phyloP scores from a whole-genome alignment of 2,113 vertebrate genomes.

The Dicentrarchus labrax region DNA sequence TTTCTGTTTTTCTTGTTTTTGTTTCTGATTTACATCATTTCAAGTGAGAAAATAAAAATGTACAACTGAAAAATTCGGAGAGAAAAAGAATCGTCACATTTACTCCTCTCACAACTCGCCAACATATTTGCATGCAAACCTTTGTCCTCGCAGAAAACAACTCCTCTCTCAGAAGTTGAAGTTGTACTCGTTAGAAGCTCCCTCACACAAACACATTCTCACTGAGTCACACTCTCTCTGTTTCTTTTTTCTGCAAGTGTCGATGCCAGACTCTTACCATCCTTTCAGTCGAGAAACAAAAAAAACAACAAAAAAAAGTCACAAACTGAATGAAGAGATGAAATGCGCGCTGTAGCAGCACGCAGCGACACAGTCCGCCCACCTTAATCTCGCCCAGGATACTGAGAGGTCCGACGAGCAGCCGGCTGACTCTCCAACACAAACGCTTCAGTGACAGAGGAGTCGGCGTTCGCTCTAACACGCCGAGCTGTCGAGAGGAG shows the following conservation, averaged over 20 bases:
- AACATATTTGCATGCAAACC: constrained; percentile 35
- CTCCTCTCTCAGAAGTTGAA: constrained; percentile 29
- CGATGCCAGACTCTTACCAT: constrained; percentile 1
- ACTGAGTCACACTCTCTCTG: constrained; percentile 46
- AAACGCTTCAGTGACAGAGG: constrained; percentile 41
- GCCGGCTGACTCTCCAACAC: constrained; percentile 35
- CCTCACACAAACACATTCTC: constrained; percentile 26
- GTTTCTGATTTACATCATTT: background rate
- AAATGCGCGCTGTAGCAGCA: constrained; percentile 25
- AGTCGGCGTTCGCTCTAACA: constrained; percentile 8
- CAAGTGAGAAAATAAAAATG: background rate
- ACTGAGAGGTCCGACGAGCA: constrained; percentile 43
- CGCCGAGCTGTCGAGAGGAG: constrained; percentile 24
- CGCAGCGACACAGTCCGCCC: constrained; percentile 49
- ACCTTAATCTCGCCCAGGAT: constrained; percentile 41
- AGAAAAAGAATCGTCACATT: background rate
- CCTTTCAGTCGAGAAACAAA: background rate
- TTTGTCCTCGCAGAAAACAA: constrained; percentile 10
- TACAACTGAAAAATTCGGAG: background rate
- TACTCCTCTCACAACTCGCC: background rate
- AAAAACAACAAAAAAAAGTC: background rate
- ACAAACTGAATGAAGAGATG: constrained; percentile 54
- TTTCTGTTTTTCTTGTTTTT: background rate
- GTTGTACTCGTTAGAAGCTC: constrained; percentile 24
- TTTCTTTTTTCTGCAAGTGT: constrained; percentile 26